Conservation (phyloP, 2,888 invertebrate species). For the Lepidochrysops patricia region DNA sequence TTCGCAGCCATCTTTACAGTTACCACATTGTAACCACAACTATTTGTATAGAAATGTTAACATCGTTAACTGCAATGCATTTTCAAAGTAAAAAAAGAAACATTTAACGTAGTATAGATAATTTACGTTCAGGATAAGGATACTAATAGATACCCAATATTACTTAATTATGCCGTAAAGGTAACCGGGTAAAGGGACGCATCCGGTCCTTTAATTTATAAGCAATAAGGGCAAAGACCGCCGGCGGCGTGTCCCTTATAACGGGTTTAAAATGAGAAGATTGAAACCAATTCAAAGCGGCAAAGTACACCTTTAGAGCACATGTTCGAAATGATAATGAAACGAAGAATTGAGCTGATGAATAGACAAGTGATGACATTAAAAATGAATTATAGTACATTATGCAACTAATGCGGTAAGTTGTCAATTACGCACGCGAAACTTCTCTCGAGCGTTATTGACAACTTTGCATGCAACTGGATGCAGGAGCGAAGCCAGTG, state of each 20-base stretch:
- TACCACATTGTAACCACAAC: not conserved
- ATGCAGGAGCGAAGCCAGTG: too few species aligned
- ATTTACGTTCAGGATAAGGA: too few species aligned
- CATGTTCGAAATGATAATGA: not conserved
- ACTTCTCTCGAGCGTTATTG: too few species aligned
- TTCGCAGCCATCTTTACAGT: not conserved
- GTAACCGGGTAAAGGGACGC: not conserved
- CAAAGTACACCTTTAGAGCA: not conserved
- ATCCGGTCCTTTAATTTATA: not conserved
- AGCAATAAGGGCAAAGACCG: not conserved
- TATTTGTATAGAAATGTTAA: not conserved
- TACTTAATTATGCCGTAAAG: not conserved
- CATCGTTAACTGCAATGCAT: not conserved
- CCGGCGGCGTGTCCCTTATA: not conserved
- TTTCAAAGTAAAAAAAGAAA: too few species aligned
- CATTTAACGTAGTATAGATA: too few species aligned
- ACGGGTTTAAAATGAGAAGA: not conserved
- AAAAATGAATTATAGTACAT: too few species aligned
- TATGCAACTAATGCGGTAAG: too few species aligned
- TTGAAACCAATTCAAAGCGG: not conserved
- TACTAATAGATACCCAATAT: not conserved
- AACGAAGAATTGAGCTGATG: not conserved
- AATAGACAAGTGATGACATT: not conserved
- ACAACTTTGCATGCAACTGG: too few species aligned
- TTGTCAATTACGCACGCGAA: too few species aligned